Conservation (phyloP, 1,140 invertebrate species). For the Drosophila sulfurigaster region DNA sequence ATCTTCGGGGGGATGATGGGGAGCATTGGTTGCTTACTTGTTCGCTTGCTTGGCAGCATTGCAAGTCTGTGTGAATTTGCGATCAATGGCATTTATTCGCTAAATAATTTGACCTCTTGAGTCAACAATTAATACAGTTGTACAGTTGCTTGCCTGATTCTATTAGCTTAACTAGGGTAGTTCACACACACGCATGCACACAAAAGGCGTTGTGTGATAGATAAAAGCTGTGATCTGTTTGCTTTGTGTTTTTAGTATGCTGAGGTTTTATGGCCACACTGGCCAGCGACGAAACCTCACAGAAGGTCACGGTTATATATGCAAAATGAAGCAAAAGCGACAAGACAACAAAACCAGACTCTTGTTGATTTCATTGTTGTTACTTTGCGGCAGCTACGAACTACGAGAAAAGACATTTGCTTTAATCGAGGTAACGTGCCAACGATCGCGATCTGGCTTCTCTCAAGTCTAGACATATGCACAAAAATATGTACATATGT, state of each 20-base stretch:
- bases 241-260: constrained; percentile 19
- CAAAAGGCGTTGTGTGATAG: constrained; percentile 33
- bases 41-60: background rate
- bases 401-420: constrained; percentile 54
- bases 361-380: constrained; percentile 28
- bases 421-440: constrained; percentile 79
- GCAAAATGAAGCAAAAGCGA: constrained; percentile 59
- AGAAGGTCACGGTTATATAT: constrained; percentile 80
- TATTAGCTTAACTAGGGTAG: constrained; percentile 60
- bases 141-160: constrained; percentile 56
- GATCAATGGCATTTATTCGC: constrained; percentile 74
- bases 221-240: constrained; percentile 32
- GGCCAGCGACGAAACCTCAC: constrained; percentile 41
- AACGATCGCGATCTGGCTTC: constrained; percentile 52
- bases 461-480: constrained; percentile 32
- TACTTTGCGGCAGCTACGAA: background rate
- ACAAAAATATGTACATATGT: background rate
- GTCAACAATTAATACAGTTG: constrained; percentile 69
- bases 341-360: constrained; percentile 58
- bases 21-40: background rate
- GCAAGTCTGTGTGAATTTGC: constrained; percentile 65
- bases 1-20: constrained; percentile 18
- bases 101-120: constrained; percentile 81
- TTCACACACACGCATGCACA: constrained; percentile 23
- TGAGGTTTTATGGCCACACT: constrained; percentile 57